These are phyloP conservation scores for Rhogogaster chlorosoma DNA, from an alignment of 2,888 invertebrate species.

Conservation along the genomic window DNA sequence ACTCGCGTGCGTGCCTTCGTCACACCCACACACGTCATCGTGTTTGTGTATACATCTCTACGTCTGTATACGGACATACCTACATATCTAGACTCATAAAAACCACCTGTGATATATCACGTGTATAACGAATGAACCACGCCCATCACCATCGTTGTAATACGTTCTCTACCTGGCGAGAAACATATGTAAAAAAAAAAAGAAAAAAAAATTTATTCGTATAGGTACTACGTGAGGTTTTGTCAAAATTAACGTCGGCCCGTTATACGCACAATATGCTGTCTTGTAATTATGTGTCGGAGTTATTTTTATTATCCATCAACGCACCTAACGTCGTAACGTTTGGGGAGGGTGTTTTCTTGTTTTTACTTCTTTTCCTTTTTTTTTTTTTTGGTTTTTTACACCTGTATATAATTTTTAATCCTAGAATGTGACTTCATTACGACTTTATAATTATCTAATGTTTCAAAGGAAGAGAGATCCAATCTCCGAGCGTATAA, in stretches of 20 bases:
- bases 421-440: not conserved
- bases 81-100: not conserved
- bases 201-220: not conserved
- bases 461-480: conserved; percentile 6
- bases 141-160: conserved; percentile 22
- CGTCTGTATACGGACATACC: not conserved
- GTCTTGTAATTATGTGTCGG: not conserved
- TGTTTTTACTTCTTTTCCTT: not conserved
- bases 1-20: conserved; percentile 46
- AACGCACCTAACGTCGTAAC: not conserved
- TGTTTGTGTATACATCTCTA: not conserved
- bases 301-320: conserved; percentile 13
- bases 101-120: conserved; percentile 34
- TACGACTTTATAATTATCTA: not conserved
- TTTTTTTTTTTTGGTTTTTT: not conserved
- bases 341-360: not conserved
- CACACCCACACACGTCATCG: not conserved
- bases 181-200: conserved; percentile 9
- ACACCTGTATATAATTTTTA: not conserved
- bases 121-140: conserved; percentile 44
- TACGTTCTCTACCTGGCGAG: conserved; percentile 8
- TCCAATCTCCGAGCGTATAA: conserved; percentile 13
- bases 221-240: not conserved
- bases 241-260: not conserved
- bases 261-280: not conserved